Conservation (phyloP, 2,888 invertebrate genomes). For the Dorcus parallelipipedus region DNA sequence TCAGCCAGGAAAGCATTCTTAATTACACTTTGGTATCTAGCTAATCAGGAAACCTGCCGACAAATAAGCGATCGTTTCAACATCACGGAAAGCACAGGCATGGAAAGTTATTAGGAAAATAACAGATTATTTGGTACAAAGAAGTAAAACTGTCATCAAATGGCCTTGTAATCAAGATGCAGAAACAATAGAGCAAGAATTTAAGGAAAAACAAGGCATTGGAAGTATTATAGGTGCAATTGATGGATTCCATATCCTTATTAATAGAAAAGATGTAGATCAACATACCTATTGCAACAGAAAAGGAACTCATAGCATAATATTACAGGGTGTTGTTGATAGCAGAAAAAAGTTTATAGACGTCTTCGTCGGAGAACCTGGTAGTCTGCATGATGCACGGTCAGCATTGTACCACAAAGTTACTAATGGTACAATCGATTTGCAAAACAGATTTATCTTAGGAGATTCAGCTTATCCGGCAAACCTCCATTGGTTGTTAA, state of each 20-base stretch:
- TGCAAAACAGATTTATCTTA: slow-evolving; percentile 12
- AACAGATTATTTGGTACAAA: no score
- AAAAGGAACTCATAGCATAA: slow-evolving; percentile 22
- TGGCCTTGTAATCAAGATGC: no score
- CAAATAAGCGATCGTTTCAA: no score
- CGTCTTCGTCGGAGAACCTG: slow-evolving; percentile 31
- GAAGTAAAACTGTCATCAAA: no score
- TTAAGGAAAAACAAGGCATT: neutral
- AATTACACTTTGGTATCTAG: no score
- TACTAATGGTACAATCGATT: neutral
- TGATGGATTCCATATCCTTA: slow-evolving; percentile 9
- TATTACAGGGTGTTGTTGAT: slow-evolving; percentile 32
- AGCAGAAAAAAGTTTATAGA: slow-evolving; percentile 28
- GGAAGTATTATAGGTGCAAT: slow-evolving; percentile 14
- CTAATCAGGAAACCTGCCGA: no score
- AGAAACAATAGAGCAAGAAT: no score
- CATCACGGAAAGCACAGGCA: no score
- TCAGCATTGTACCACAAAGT: slow-evolving; percentile 16
- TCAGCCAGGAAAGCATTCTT: no score
- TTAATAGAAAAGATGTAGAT: slow-evolving; percentile 2
- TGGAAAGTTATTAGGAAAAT: no score
- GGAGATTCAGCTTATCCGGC: slow-evolving; percentile 32
- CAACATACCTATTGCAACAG: slow-evolving; percentile 24
- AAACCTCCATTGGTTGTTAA: slow-evolving; percentile 22
- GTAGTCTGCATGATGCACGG: slow-evolving; percentile 28